Evolutionary conservation across 2,797 vertebrate genomes (phyloP).

Genomic region (Synanceia verrucosa): DNA sequence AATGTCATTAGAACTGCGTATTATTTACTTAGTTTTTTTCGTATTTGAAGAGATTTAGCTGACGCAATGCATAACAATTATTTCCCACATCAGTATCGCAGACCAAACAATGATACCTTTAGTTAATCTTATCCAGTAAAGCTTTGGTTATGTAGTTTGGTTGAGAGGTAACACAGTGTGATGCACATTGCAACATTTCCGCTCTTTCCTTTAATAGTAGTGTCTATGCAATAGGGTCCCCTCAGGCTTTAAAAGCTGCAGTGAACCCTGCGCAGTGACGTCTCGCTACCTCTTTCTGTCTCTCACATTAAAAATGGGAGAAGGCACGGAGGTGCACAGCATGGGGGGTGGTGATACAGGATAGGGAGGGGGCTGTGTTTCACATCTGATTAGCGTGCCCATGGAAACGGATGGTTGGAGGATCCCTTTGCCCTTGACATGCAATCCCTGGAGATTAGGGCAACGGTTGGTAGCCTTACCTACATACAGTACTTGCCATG

Average conservation of each 20-base stretch:
- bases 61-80: not conserved
- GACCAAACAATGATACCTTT: not conserved
- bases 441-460: slow-evolving; percentile 72
- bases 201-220: slow-evolving; percentile 66
- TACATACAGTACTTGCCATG: slow-evolving; percentile 59
- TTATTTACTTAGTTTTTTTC: not conserved
- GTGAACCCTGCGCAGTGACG: slow-evolving; percentile 58
- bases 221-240: slow-evolving; percentile 58
- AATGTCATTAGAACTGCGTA: not conserved
- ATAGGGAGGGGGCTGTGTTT: slow-evolving; percentile 70
- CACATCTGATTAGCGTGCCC: slow-evolving; percentile 79
- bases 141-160: slow-evolving; percentile 30
- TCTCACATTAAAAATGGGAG: slow-evolving; percentile 65
- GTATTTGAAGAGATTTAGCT: not conserved
- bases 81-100: not conserved
- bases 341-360: slow-evolving; percentile 58
- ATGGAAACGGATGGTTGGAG: slow-evolving; percentile 79
- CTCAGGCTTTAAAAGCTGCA: slow-evolving; percentile 68
- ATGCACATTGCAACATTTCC: slow-evolving; percentile 66
- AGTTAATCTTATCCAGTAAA: not conserved
- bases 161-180: slow-evolving; percentile 47
- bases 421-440: slow-evolving; percentile 79
- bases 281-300: slow-evolving; percentile 54
- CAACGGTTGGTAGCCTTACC: slow-evolving; percentile 68
- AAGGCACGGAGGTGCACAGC: slow-evolving; percentile 73